phyloP scores from a whole-genome alignment of 2,888 invertebrate genomes.

The Blastobasis adustella region DNA sequence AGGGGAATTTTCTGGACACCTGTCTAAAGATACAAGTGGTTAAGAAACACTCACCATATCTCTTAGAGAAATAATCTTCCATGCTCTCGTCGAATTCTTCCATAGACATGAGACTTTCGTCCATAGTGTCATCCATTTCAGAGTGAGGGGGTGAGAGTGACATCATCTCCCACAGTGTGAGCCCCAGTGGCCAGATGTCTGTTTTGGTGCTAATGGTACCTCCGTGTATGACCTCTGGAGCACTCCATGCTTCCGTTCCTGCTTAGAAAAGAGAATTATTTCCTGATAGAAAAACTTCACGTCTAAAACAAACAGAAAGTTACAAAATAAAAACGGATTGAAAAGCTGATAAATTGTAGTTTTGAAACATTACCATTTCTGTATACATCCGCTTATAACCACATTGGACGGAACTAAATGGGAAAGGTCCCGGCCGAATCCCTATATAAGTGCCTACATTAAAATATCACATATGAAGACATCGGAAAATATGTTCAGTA shows the following conservation, averaged over 20 bases:
- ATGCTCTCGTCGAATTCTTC: conserved; percentile 28
- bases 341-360: no score
- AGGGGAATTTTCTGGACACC: no score
- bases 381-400: no score
- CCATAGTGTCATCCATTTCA: conserved; percentile 30
- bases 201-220: conserved; percentile 79
- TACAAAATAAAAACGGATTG: no score
- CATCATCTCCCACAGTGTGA: conserved; percentile 88
- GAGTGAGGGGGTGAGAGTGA: conserved; percentile 81
- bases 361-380: no score
- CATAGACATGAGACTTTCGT: conserved; percentile 32
- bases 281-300: no score
- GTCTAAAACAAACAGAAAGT: no score
- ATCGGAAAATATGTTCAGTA: no score
- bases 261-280: neutral
- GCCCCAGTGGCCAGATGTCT: conserved; percentile 87
- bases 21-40: conserved; percentile 2
- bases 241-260: conserved; percentile 87
- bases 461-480: no score
- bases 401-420: no score
- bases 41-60: conserved; percentile 36
- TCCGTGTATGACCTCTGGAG: conserved; percentile 82
- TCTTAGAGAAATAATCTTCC: conserved; percentile 38
- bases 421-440: no score
- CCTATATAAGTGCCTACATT: no score